Base-by-base conservation (phyloP, 2,888 invertebrate genomes). In the Sinotaia quadrata region DNA sequence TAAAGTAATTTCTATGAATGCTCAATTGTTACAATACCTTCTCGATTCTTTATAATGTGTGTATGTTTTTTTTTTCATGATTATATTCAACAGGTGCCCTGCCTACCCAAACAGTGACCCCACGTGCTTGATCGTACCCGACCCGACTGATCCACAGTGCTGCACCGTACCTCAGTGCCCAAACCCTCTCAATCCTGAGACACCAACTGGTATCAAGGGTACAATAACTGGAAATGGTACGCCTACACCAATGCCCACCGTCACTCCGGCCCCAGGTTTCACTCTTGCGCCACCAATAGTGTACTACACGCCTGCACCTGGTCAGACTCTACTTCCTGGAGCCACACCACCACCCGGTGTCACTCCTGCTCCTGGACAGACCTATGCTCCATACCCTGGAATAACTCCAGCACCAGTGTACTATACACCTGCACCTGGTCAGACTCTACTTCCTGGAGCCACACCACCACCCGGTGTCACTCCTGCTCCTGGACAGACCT, bases 111-210 rank as follows among this genome's bases (percentile, higher is more conserved):
- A 76, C 61, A 72, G 78, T 44, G 71, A 75, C 31, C 73, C 80
- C 8, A 73, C 66, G 18, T 82, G 82, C 69, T 63, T 78, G 4
- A 73, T 77, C 69, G 80, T 81, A 29, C 76, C 82, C 18, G 82
- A 82, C 68, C 80, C 82, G 8, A 69, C 66, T 24, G 82, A 82
- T 66, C 80, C 81, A 18, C 60, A 73, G 10, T 82, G 82, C 66
- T 82, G 82, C 57, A 73, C 77, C 74, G 72, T 79, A 27, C 82
- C 81, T 59, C 69, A 79, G 58, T 81, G 81, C 63, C 70, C 69
- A 15, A 62, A 51, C 72, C 63, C 7, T 29, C 61, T 49, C 60
- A 60, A 57, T 73, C 67, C 34, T 51, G 59, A 44, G 3, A 34
- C 49, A 7, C 67, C 67, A 1, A 44, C 71, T 0, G 67, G 72